These are phyloP conservation scores for Gila orcuttii DNA, from an alignment of 2,113 vertebrate species.

Conservation along the genomic window DNA sequence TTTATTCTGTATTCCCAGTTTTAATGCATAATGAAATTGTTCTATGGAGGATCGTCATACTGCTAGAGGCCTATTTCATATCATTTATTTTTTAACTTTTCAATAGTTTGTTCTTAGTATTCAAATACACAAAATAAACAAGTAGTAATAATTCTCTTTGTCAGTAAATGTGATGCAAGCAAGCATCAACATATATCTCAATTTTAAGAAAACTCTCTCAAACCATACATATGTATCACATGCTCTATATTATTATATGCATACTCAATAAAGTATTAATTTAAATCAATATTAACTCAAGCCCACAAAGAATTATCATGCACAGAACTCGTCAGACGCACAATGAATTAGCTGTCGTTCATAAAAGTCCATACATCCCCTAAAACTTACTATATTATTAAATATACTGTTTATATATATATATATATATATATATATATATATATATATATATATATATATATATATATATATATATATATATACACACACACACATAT, in stretches of 20 bases:
- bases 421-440: no score
- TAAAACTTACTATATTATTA: background rate
- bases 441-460: no score
- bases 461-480: no score
- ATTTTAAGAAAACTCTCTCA: background rate
- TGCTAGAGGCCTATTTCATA: background rate
- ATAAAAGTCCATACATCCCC: background rate
- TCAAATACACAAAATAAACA: background rate
- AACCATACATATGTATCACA: background rate
- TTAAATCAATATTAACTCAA: background rate
- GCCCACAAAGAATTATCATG: background rate
- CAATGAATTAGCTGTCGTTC: background rate
- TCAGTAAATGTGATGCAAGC: conserved; percentile 22
- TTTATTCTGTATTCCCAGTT: background rate
- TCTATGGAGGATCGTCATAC: background rate
- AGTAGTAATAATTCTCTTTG: background rate
- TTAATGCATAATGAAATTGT: background rate
- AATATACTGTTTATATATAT: no score
- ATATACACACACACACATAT: no score
- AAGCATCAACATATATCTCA: background rate
- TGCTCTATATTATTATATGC: background rate
- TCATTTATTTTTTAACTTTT: background rate
- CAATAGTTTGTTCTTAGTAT: background rate
- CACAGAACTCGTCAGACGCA: background rate
- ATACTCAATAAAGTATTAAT: background rate